phyloP scores from a whole-genome alignment of 2,797 vertebrate species.

The Neoniphon sammara region DNA sequence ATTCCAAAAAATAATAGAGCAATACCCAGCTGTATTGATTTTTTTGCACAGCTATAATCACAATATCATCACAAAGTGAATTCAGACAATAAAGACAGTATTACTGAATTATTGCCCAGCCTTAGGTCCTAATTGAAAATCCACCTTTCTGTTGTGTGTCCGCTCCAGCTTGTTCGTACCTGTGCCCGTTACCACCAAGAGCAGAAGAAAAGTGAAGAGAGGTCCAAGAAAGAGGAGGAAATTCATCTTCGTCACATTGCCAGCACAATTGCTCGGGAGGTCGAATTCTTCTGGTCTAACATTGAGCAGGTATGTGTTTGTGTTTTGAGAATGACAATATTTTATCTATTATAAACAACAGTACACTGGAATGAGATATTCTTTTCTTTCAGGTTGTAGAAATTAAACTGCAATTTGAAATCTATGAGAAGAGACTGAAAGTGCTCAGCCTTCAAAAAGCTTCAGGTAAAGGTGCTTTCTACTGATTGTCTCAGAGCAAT shows the following conservation, averaged over 20 bases:
- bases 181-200: constrained; percentile 91
- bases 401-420: constrained; percentile 93
- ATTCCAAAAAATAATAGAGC: no score
- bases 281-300: constrained; percentile 95
- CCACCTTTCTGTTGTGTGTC: constrained; percentile 12
- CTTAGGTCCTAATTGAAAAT: neutral
- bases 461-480: constrained; percentile 82
- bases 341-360: neutral
- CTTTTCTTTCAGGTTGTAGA: constrained; percentile 88
- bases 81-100: no score
- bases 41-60: no score
- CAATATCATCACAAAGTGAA: no score
- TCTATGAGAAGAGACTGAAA: constrained; percentile 91
- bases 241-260: constrained; percentile 89
- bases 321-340: neutral
- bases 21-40: no score
- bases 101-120: no score
- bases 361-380: neutral
- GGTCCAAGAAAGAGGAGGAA: constrained; percentile 87
- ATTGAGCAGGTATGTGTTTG: constrained; percentile 87
- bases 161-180: constrained; percentile 89
- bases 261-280: constrained; percentile 90
- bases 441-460: constrained; percentile 85
- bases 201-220: constrained; percentile 86
- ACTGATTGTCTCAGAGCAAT: neutral